These are phyloP conservation scores for Bryconaethiops microstoma DNA, from an alignment of 2,797 vertebrate genomes.

Conservation along the genomic window DNA sequence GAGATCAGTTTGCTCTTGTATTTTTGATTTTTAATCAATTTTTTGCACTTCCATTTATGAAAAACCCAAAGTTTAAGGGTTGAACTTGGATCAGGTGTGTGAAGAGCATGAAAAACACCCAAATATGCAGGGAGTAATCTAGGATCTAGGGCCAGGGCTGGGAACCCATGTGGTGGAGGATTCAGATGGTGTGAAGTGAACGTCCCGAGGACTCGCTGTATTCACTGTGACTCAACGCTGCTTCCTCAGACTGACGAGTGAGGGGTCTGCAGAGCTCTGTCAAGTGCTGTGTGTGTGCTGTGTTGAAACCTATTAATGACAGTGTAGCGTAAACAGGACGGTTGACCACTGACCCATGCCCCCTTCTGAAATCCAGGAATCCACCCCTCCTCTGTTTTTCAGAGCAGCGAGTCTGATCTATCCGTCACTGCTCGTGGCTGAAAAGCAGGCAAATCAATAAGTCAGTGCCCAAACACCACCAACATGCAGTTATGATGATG, in stretches of 20 bases:
- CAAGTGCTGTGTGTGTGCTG: conserved; percentile 13
- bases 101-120: neutral
- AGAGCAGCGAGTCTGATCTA: conserved; percentile 75
- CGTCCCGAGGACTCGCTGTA: neutral
- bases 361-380: conserved; percentile 17
- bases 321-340: conserved; percentile 34
- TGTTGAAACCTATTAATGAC: conserved; percentile 26
- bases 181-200: neutral
- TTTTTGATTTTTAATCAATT: too few species aligned
- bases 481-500: conserved; percentile 85
- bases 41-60: too few species aligned
- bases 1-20: neutral
- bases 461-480: conserved; percentile 74
- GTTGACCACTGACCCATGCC: conserved; percentile 16
- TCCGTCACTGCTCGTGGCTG: conserved; percentile 76
- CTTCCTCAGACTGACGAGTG: conserved; percentile 29
- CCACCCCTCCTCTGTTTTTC: conserved; percentile 52
- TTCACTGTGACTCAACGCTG: neutral
- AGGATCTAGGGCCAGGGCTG: neutral
- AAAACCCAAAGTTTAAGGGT: too few species aligned
- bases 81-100: neutral
- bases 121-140: too few species aligned
- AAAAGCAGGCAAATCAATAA: conserved; percentile 78
- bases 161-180: neutral
- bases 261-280: conserved; percentile 5